phyloP scores from a whole-genome alignment of 92 coral and sea anemone genomes.

The Palythoa caribaeorum region DNA sequence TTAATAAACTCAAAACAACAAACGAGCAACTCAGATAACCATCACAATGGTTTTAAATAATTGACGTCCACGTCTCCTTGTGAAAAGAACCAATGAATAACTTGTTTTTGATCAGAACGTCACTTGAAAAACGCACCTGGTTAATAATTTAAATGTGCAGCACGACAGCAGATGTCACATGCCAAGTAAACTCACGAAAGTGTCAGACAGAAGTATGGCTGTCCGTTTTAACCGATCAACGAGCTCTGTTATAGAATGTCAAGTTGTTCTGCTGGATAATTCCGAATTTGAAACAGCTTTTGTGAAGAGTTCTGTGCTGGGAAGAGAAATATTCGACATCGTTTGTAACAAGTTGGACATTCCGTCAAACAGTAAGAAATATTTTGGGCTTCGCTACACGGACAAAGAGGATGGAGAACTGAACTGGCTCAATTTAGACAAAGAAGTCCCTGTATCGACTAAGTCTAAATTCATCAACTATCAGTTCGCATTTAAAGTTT shows the following conservation, averaged over 20 bases:
- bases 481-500: constrained; percentile 88
- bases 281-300: constrained; percentile 69
- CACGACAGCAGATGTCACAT: neutral
- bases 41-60: neutral
- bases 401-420: constrained; percentile 87
- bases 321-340: constrained; percentile 65
- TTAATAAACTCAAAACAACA: neutral
- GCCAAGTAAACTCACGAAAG: neutral
- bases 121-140: neutral
- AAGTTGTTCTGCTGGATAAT: constrained; percentile 83
- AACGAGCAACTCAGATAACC: neutral
- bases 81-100: neutral
- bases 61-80: neutral
- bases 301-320: constrained; percentile 58
- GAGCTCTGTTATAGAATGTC: constrained; percentile 61
- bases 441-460: constrained; percentile 59
- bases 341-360: constrained; percentile 78
- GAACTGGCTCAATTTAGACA: constrained; percentile 81
- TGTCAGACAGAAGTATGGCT: constrained; percentile 3
- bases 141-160: too few species aligned
- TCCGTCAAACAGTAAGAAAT: constrained; percentile 65
- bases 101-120: neutral
- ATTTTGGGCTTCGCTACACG: constrained; percentile 89
- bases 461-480: constrained; percentile 66
- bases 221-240: constrained; percentile 34